Conservation (phyloP, 53 echinoderm and acorn worm genomes). For the Holothuria scabra region DNA sequence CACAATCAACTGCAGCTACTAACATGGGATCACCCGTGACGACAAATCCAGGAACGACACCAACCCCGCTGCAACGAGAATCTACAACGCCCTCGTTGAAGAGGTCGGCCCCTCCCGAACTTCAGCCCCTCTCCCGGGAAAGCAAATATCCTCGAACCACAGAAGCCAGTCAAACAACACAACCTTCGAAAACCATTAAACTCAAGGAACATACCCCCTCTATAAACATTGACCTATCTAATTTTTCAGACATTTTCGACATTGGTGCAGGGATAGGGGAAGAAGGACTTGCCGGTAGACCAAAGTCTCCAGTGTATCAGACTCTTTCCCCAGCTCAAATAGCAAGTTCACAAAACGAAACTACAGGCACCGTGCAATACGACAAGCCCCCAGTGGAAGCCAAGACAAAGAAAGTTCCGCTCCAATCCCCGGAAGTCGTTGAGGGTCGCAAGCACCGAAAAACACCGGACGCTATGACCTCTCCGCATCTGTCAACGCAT, state of each 20-base stretch:
- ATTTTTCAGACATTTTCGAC: slow-evolving; percentile 90
- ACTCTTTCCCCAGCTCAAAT: slow-evolving; percentile 59
- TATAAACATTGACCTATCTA: slow-evolving; percentile 85
- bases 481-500: slow-evolving; percentile 6
- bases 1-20: not conserved
- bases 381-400: not conserved
- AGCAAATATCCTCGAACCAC: not conserved
- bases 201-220: slow-evolving; percentile 73
- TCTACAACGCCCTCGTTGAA: slow-evolving; percentile 24
- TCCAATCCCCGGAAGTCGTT: not conserved
- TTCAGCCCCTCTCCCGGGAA: slow-evolving; percentile 46
- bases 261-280: slow-evolving; percentile 76
- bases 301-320: slow-evolving; percentile 85
- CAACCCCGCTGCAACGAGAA: slow-evolving; percentile 33
- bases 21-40: not conserved
- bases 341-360: not conserved
- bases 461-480: not conserved
- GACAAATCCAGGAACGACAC: not conserved
- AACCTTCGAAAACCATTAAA: slow-evolving; percentile 60
- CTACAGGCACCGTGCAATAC: not conserved
- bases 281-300: slow-evolving; percentile 86
- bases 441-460: slow-evolving; percentile 1
- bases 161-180: not conserved
- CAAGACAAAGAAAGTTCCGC: not conserved
- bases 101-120: slow-evolving; percentile 62